These are phyloP conservation scores for Luidia sarsii DNA, from an alignment of 53 echinoderm and acorn worm genomes.

Conservation along the genomic window DNA sequence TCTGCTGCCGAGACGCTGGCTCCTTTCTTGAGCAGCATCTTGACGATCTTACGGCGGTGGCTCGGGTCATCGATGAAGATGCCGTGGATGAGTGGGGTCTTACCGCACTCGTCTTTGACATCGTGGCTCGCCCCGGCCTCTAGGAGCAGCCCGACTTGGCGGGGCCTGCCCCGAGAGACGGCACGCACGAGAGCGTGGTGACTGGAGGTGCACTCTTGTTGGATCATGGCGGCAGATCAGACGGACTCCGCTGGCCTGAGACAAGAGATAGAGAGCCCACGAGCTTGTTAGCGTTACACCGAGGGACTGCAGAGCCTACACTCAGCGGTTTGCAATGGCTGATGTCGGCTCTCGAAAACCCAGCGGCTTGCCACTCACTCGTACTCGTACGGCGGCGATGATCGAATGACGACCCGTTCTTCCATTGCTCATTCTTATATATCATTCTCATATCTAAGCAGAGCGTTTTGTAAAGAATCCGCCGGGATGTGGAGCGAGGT, in stretches of 20 bases:
- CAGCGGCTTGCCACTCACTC: conserved; percentile 31
- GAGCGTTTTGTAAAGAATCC: neutral
- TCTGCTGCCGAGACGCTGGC: conserved; percentile 63
- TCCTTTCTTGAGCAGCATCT: conserved; percentile 64
- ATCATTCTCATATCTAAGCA: conserved; percentile 13
- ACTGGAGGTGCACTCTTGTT: conserved; percentile 49
- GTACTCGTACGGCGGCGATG: conserved; percentile 30
- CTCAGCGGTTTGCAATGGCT: neutral
- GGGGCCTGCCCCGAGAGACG: conserved; percentile 66
- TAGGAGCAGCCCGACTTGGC: conserved; percentile 82
- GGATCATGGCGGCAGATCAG: conserved; percentile 31
- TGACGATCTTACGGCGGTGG: conserved; percentile 65
- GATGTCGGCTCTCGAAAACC: conserved; percentile 36
- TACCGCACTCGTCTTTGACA: conserved; percentile 69
- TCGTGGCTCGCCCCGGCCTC: conserved; percentile 70
- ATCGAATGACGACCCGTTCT: conserved; percentile 34
- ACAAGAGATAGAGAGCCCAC: too few relatives aligned
- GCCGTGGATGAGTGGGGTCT: conserved; percentile 81
- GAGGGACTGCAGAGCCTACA: conserved; percentile 39
- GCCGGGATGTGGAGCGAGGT: neutral
- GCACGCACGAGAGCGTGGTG: conserved; percentile 70
- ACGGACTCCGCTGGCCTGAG: neutral
- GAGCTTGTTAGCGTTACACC: conserved; percentile 1
- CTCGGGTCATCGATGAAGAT: conserved; percentile 76
- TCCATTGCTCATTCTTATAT: conserved; percentile 26